A percentile compares a stretch with the other conserved stretches of the same genome.
Conservation (phyloP, 2,113 vertebrate species). For the Corythaixoides concolor region DNA sequence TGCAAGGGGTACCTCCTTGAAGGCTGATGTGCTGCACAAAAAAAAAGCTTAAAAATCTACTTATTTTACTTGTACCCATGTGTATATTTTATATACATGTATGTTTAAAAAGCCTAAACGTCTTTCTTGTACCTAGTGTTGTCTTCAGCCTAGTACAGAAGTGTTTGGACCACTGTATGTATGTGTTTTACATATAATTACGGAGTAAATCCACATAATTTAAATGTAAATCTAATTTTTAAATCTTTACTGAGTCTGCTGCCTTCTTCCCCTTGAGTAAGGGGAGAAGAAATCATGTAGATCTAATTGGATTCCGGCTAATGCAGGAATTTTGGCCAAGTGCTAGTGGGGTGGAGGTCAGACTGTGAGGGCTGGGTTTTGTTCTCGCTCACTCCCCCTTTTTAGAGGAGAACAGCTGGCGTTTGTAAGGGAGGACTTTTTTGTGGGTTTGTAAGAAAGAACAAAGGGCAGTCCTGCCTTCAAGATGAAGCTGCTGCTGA, state of each 20-base stretch:
- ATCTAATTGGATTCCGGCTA: not conserved
- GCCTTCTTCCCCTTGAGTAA: accelerated
- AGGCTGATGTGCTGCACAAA: not conserved
- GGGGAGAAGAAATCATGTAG: not conserved
- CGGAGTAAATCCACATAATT: not conserved
- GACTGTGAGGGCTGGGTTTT: not conserved
- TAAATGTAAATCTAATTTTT: not conserved
- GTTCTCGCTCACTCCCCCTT: not conserved
- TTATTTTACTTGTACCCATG: not conserved
- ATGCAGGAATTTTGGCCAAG: not conserved
- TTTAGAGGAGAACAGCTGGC: no score
- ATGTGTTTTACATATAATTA: not conserved
- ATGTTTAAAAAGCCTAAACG: not conserved
- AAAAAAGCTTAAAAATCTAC: not conserved
- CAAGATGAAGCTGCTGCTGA: not conserved
- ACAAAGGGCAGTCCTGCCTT: not conserved
- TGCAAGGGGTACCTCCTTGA: not conserved
- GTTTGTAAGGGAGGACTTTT: not conserved
- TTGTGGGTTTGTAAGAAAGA: accelerated
- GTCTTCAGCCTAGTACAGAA: not conserved
- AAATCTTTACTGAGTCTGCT: not conserved
- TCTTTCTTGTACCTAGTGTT: accelerated
- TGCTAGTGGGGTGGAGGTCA: accelerated
- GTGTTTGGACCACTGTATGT: not conserved
- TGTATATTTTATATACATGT: not conserved